These are phyloP conservation scores for Labeo catla DNA, from an alignment of 2,113 vertebrate species.

Conservation along the genomic window DNA sequence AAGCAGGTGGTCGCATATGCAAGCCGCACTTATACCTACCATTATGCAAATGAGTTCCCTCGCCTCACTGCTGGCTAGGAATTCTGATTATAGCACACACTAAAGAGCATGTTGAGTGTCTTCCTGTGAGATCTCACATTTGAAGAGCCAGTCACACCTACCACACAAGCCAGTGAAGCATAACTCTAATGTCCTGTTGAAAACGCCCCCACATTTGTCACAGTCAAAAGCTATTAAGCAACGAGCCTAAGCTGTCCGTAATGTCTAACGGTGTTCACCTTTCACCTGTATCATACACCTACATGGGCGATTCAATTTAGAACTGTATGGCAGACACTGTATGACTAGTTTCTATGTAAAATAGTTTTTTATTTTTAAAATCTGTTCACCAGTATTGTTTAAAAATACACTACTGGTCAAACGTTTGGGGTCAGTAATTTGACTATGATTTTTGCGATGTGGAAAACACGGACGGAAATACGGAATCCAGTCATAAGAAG, in stretches of 20 bases:
- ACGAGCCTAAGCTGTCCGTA: not conserved
- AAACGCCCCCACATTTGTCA: slow-evolving; percentile 38
- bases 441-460: too few relatives aligned
- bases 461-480: too few relatives aligned
- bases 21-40: not conserved
- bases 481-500: too few relatives aligned
- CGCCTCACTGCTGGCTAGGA: not conserved
- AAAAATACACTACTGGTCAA: too few relatives aligned
- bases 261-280: not conserved
- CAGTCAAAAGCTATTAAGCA: slow-evolving; percentile 23
- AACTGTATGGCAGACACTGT: not conserved
- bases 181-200: slow-evolving; percentile 32
- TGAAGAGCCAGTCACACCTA: slow-evolving; percentile 40
- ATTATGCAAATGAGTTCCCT: slow-evolving; percentile 28
- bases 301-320: not conserved
- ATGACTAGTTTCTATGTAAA: not conserved
- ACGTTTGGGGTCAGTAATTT: too few relatives aligned
- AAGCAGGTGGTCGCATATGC: not conserved
- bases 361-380: too few relatives aligned
- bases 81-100: not conserved
- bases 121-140: slow-evolving; percentile 39
- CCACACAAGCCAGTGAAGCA: slow-evolving; percentile 37
- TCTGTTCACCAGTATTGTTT: too few relatives aligned
- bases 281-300: not conserved
- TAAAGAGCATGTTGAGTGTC: slow-evolving; percentile 9